Conservation (phyloP, 2,797 vertebrate species). For the Parotocinclus haroldoi region DNA sequence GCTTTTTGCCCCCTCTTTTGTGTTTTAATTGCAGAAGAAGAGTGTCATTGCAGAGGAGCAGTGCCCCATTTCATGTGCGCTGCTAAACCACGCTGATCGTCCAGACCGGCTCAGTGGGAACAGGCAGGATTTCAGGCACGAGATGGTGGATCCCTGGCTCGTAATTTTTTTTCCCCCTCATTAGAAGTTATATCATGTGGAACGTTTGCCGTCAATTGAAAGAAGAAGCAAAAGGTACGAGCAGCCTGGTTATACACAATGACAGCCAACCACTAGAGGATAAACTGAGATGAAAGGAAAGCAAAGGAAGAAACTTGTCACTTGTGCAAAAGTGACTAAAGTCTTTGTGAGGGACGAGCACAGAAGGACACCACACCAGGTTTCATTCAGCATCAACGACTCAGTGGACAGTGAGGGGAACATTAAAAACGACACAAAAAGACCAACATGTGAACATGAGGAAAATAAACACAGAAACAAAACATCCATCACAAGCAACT, state of each 20-base stretch:
- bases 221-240: conserved; percentile 29
- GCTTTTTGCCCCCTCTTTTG: conserved; percentile 48
- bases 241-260: conserved; percentile 14
- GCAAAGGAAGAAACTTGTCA: conserved; percentile 21
- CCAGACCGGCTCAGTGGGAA: conserved; percentile 49
- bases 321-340: conserved; percentile 37
- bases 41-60: conserved; percentile 60
- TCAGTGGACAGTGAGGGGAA: conserved; percentile 32
- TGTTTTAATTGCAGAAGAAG: conserved; percentile 75
- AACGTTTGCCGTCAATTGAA: conserved; percentile 36
- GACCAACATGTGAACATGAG: conserved; percentile 62
- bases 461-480: conserved; percentile 73
- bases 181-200: conserved; percentile 31
- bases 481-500: conserved; percentile 78
- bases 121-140: conserved; percentile 36
- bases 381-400: conserved; percentile 41
- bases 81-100: conserved; percentile 54
- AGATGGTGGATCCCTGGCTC: conserved; percentile 25
- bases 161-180: conserved; percentile 34
- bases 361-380: conserved; percentile 30
- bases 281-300: conserved; percentile 31
- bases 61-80: conserved; percentile 56
- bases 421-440: conserved; percentile 51
- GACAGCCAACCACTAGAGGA: conserved; percentile 34
- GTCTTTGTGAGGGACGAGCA: conserved; percentile 20